Base-by-base conservation (phyloP, 37 sponge, comb jelly and placozoan species). In the Trichoplax adhaerens region DNA sequence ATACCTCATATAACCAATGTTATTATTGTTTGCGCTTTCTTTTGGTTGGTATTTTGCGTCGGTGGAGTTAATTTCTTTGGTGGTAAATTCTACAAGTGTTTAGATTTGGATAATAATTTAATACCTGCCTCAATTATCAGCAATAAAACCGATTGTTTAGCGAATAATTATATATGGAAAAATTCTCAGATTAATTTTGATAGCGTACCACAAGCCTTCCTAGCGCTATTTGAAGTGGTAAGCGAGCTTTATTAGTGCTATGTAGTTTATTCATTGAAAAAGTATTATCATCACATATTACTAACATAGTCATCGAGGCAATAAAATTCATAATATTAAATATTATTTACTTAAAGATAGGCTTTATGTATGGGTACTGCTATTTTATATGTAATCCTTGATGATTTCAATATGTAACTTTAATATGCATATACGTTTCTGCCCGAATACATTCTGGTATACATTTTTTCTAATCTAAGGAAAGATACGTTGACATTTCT, bases 221-320 rank as follows among this genome's bases (percentile, higher is more conserved):
- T 77, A 4, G 78, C 78, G 5, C 64, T 77, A 10, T 77, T 65
- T 52, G 72, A 77, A 77, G 78, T 77, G 78, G 78, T 77, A 77
- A 6, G 70, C 46, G 62, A 12, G 10, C 12, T 12, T 29, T 29
- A 29, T 29, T 29, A 29, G 29, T 29, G 29, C 29, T 29, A 29
- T 29, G 29, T 29, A 29, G 29, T 29, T 29, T 29, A 29, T 29
- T 29, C 29, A 29, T 29, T 29, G 29, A 29, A 29, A 29, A 29
- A 29, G 29, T 29, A 29, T 29, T 29, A 29, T 29, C 29, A 29
- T 29, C 29, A 29, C 29, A 29, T 29, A 29, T 29, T 29, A 29
- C 29, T 29, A 29, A 29, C 29, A 29, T 29, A 29, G 29, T 29
- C 29, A 29, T 29, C 29, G 29, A 29, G 29, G 29, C 29, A 29